These are phyloP conservation scores for Gallirallus australis DNA, from an alignment of 2,797 vertebrate genomes.

Conservation along the genomic window DNA sequence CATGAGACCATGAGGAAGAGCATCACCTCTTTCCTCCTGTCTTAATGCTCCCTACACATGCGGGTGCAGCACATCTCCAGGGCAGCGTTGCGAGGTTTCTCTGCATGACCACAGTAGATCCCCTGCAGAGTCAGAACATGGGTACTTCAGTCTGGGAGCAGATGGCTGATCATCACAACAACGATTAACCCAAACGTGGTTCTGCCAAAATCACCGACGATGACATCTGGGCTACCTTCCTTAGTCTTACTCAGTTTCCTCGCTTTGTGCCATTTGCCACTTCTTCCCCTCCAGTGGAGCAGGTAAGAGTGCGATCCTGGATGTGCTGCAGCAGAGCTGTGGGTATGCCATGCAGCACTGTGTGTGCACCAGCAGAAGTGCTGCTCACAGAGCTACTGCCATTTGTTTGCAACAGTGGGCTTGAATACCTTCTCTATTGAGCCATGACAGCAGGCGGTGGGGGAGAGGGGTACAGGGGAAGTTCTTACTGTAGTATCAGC, in stretches of 20 bases:
- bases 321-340: background rate
- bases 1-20: background rate
- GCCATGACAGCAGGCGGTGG: background rate
- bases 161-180: accelerated
- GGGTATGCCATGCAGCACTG: accelerated
- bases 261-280: background rate
- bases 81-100: background rate
- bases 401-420: background rate
- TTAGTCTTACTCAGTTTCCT: background rate
- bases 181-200: background rate
- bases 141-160: background rate
- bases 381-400: background rate
- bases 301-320: accelerated
- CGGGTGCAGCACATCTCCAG: background rate
- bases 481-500: background rate
- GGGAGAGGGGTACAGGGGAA: background rate
- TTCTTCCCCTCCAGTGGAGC: background rate
- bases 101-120: accelerated
- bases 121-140: background rate
- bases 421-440: background rate
- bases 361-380: background rate
- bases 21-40: background rate
- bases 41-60: background rate
- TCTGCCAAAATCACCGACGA: background rate
- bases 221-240: background rate